phyloP scores from a whole-genome alignment of 2,888 invertebrate species.

The Galerucella calmariensis region DNA sequence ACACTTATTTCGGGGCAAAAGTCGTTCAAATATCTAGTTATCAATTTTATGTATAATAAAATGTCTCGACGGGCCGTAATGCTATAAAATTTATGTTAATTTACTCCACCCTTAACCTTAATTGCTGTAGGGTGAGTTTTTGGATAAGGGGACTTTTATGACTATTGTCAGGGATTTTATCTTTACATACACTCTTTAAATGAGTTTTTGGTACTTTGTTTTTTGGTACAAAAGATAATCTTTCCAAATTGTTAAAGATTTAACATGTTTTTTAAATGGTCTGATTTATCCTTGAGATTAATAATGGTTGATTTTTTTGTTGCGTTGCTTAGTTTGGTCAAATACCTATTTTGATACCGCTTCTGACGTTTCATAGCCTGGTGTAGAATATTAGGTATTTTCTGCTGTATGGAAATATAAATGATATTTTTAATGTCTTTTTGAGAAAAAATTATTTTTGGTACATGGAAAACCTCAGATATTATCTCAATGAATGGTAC shows the following conservation, averaged over 20 bases:
- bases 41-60: conserved; percentile 24
- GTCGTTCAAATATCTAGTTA: conserved; percentile 23
- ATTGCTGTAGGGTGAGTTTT: conserved; percentile 15
- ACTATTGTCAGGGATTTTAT: conserved; percentile 23
- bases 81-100: conserved; percentile 24
- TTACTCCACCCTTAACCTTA: conserved; percentile 24
- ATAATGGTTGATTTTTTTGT: neutral
- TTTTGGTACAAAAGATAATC: conserved; percentile 5
- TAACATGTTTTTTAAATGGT: neutral
- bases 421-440: too few relatives aligned
- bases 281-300: neutral
- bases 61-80: conserved; percentile 19
- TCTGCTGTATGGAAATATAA: too few relatives aligned
- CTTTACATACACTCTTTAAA: conserved; percentile 17
- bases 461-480: too few relatives aligned
- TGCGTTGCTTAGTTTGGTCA: neutral
- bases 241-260: conserved; percentile 11
- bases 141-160: conserved; percentile 20
- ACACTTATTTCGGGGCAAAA: conserved; percentile 18
- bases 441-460: too few relatives aligned
- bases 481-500: too few relatives aligned
- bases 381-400: too few relatives aligned
- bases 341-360: too few relatives aligned
- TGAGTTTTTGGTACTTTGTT: conserved; percentile 12
- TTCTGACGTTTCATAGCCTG: too few relatives aligned